Evolutionary conservation across 2,113 vertebrate species (phyloP).

Genomic region (Cariama cristata): DNA sequence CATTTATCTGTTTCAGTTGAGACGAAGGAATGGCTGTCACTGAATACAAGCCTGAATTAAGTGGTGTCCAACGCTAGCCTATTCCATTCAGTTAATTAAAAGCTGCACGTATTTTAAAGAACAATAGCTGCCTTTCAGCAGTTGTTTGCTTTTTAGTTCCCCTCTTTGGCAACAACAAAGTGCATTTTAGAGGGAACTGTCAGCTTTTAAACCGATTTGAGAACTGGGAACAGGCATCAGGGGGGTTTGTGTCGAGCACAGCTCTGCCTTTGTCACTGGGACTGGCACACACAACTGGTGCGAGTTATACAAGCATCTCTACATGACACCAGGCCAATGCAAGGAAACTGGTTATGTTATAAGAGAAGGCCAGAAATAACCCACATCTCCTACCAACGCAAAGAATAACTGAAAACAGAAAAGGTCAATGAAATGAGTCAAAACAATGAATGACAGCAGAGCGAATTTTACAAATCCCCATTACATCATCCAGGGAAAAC

Average conservation of each 20-base stretch:
- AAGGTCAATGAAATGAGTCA: conserved; percentile 66
- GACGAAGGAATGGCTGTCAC: background rate
- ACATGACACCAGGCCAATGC: background rate
- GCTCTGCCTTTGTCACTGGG: conserved; percentile 48
- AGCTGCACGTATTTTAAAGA: conserved; percentile 23
- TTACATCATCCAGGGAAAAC: conserved; percentile 67
- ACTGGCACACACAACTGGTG: background rate
- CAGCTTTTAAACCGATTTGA: conserved; percentile 29
- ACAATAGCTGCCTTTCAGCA: conserved; percentile 63
- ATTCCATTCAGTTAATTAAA: conserved; percentile 55
- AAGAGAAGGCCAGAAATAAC: conserved; percentile 50
- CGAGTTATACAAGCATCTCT: background rate
- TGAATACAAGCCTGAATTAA: background rate
- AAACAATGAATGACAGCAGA: conserved; percentile 61
- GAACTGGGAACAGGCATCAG: conserved; percentile 1
- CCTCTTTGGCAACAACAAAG: conserved; percentile 49
- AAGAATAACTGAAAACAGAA: conserved; percentile 64
- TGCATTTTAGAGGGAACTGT: conserved; percentile 35
- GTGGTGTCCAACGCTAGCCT: background rate
- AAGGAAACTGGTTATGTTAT: background rate
- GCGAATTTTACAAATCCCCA: conserved; percentile 68
- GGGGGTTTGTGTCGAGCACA: conserved; percentile 8
- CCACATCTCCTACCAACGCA: conserved; percentile 47
- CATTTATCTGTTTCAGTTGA: background rate
- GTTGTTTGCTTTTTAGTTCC: conserved; percentile 57